Base-by-base conservation (phyloP, 2,888 invertebrate species). In the Rapana venosa region DNA sequence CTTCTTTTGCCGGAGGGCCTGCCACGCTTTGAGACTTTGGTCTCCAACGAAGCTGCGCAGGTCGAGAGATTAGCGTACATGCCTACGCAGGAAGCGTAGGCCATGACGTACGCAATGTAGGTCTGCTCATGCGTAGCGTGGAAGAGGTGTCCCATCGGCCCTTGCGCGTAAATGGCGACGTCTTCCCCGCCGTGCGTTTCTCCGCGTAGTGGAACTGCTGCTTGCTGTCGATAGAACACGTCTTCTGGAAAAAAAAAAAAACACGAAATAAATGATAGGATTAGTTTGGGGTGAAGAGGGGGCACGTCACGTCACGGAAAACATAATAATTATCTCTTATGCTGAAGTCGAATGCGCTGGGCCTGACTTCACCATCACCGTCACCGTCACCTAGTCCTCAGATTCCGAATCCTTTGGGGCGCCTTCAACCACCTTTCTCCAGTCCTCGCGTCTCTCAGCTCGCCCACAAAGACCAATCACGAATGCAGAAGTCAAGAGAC, bases 121-220 rank as follows among this genome's bases (percentile, higher is more conserved):
- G 98, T 98, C 96, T 99, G 99, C 95, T 99, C 99, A 95, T 98
- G 98, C 0, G 98, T 97, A 83, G 97, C 97, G 0, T 97, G 97
- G 95, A 98, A 98, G 0, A 98, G 96, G 94, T 98, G 98, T 0
- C 98, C 96, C 97, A 98, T 97, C 0, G 98, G 47, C 97, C 98
- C 98, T 17, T 96, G 96, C 30, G 98, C 98, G 96, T 98, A 98
- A 89, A 98, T 97, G 0, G 98, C 97, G 0, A 98, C 98, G 95
- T 98, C 98, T 96, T 98, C 98, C 0, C 96, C 96, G 5, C 95
- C 96, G 91, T 96, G 96, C 0, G 96, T 96, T 92, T 96, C 96
- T 17, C 92, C 81, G 70, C 86, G 88, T 17, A 90, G n/a, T 0
- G 91, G 91, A 13, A 91, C 88, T 58, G 91, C 91, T 4, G 89